Base-by-base conservation (phyloP, 2,888 invertebrate species). In the Orthonevra nobilis region DNA sequence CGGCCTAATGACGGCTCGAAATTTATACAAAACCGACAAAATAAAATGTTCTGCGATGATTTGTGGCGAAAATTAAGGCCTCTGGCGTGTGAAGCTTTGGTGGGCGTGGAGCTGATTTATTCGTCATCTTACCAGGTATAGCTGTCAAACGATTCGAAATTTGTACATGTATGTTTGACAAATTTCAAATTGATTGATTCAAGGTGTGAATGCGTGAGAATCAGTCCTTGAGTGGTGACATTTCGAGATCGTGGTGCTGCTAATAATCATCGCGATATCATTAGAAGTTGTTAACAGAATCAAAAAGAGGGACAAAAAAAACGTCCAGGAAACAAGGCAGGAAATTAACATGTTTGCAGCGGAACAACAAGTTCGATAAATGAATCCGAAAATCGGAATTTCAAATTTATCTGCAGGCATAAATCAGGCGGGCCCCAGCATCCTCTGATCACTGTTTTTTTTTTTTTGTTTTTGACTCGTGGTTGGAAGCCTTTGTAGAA, bases 341-440 rank as follows among this genome's bases (percentile, higher is more conserved):
- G 66, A 73, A 79, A 79, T 79, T 79, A 79, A 68, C 73, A 79
- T 79, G 73, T 79, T 73, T 32, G 42, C 66, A 50, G 17, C 40
- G 34, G 20, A 48, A 66, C 54, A 61, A 61, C 42, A 50, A 77
- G 30, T 60, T 64, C 66, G 56, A 68, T 60, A 72, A 70, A 79
- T 54, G 64, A 79, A 66, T 72, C 64, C 44, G 14, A 64, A 69
- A 79, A 79, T 79, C 61, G 73, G 73, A 79, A 79, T 79, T 79
- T 73, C 79, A 79, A 79, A 79, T 79, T 72, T 79, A 79, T 73
- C 60, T 61, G 66, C 73, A 73, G 73, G 61, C 66, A 79, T 79
- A 79, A 73, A 73, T 72, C 70, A 72, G 77, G n/a, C 42, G 46
- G 34, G 23, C 23, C 42, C n/a, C 70, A 52, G 19, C 38, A 32